A percentile compares a stretch with the other conserved stretches of the same genome.
These are phyloP conservation scores for Thryonomys swinderianus DNA, from an alignment of 2,113 vertebrate species.

Conservation along the genomic window DNA sequence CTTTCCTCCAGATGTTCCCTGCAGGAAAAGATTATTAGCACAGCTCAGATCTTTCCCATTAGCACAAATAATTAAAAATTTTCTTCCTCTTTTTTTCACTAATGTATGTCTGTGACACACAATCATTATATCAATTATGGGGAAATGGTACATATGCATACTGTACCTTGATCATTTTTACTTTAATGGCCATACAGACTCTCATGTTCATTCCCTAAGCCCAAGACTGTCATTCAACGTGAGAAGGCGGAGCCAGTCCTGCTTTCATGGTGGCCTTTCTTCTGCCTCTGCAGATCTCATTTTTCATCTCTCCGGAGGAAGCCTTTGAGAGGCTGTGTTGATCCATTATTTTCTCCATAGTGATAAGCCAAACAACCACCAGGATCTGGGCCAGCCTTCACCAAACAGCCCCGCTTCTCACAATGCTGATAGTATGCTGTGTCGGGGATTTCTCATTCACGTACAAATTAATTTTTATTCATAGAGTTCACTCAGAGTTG, in stretches of 20 bases:
- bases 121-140: too few relatives aligned
- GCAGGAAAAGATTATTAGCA: not conserved
- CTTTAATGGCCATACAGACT: conserved; percentile 30
- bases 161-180: too few relatives aligned
- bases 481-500: conserved; percentile 67
- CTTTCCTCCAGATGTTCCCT: conserved; percentile 61
- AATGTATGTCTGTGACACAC: too few relatives aligned
- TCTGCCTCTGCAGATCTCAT: conserved; percentile 54
- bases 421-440: not conserved
- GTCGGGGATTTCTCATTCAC: conserved; percentile 26
- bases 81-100: too few relatives aligned
- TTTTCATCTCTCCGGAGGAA: conserved; percentile 69
- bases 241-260: conserved; percentile 19
- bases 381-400: conserved; percentile 39
- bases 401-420: conserved; percentile 51
- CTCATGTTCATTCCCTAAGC: conserved; percentile 68
- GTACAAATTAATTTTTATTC: conserved; percentile 66
- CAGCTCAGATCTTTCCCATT: not conserved
- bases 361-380: conserved; percentile 24
- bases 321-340: conserved; percentile 58
- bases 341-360: conserved; percentile 54
- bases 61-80: too few relatives aligned
- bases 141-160: too few relatives aligned
- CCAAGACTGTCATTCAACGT: conserved; percentile 34
- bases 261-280: conserved; percentile 51